Percentiles rank a stretch among this genome's conserved stretches.
phyloP scores from a whole-genome alignment of 2,113 vertebrate genomes.

The Euleptes europaea region DNA sequence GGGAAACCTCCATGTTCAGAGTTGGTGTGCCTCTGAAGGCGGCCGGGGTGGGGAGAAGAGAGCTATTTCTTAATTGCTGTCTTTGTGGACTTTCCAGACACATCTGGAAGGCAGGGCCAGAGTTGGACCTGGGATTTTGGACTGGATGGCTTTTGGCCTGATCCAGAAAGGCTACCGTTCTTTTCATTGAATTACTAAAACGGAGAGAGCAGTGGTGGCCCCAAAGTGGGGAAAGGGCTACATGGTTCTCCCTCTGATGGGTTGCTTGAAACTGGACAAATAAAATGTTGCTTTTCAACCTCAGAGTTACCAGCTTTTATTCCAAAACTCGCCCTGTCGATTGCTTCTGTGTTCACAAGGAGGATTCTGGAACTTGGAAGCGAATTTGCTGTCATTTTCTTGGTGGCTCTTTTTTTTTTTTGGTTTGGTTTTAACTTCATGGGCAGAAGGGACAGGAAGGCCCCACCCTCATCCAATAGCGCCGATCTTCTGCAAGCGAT shows the following conservation, averaged over 20 bases:
- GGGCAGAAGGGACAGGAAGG: slow-evolving; percentile 6
- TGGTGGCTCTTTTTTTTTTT: background rate
- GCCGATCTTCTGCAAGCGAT: background rate
- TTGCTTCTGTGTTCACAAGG: background rate
- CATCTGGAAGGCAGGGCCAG: too few relatives aligned
- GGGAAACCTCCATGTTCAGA: too few relatives aligned
- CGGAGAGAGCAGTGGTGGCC: background rate
- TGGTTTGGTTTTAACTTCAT: too few relatives aligned
- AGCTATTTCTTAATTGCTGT: too few relatives aligned
- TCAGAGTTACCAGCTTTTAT: background rate
- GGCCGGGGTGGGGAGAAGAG: too few relatives aligned
- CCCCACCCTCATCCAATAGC: background rate
- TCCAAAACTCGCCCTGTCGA: background rate
- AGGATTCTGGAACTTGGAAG: background rate
- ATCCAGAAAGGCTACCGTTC: too few relatives aligned
- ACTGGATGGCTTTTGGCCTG: too few relatives aligned
- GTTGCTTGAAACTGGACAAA: too few relatives aligned
- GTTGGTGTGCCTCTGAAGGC: too few relatives aligned
- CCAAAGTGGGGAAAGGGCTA: background rate
- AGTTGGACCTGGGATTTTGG: too few relatives aligned
- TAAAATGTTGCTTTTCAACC: background rate
- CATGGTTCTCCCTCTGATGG: too few relatives aligned
- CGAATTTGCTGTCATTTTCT: background rate
- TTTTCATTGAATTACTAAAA: background rate
- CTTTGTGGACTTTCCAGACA: too few relatives aligned